Evolutionary conservation across 1,140 invertebrate species (phyloP).

Genomic region (Stegodyphus dumicola): DNA sequence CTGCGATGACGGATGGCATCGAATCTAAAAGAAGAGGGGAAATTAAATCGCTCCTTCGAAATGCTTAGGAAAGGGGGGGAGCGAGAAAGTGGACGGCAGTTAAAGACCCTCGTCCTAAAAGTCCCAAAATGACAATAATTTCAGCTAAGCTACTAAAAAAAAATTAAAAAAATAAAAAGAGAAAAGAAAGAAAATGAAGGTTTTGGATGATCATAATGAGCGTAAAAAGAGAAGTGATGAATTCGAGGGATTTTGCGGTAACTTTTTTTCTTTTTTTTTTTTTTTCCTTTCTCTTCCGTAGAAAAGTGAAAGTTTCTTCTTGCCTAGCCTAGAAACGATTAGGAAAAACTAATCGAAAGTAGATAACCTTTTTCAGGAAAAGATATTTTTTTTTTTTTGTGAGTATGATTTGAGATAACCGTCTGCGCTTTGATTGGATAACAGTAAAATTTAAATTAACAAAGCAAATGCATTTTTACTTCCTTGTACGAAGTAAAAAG

Average conservation of each 20-base stretch:
- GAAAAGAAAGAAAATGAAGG: neutral
- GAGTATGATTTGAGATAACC: too few species aligned
- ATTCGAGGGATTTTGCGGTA: neutral
- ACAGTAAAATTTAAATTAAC: too few species aligned
- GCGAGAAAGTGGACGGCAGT: neutral
- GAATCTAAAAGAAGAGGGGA: conserved; percentile 29
- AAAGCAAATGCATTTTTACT: too few species aligned
- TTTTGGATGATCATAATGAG: conserved; percentile 16
- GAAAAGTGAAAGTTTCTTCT: too few species aligned
- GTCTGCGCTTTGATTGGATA: too few species aligned
- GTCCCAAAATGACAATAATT: conserved; percentile 56
- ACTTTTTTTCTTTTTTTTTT: conserved; percentile 1
- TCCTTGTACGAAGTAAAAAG: too few species aligned
- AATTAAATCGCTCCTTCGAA: conserved; percentile 26
- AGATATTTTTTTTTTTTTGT: too few species aligned
- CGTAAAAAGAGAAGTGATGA: conserved; percentile 1
- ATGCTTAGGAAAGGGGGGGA: neutral
- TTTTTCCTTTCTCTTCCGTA: too few species aligned
- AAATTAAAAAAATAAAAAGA: conserved; percentile 9
- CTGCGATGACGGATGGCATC: conserved; percentile 37
- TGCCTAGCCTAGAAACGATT: too few species aligned
- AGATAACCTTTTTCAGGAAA: too few species aligned
- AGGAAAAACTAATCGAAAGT: too few species aligned
- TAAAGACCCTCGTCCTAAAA: conserved; percentile 39
- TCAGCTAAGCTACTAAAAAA: conserved; percentile 25